Evolutionary conservation across 2,113 vertebrate genomes (phyloP).

Genomic region (Gallinago media): DNA sequence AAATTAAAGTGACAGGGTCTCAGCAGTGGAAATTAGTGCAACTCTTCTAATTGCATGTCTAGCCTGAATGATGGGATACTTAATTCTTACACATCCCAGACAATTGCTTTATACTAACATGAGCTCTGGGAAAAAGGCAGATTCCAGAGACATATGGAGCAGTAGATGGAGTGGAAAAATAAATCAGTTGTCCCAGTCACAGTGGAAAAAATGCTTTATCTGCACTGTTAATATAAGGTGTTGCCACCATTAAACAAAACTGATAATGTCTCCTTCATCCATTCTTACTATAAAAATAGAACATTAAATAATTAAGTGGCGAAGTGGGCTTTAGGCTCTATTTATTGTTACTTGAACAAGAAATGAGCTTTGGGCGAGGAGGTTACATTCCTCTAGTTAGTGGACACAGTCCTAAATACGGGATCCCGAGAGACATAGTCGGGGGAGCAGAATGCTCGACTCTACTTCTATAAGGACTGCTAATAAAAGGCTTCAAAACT

Average conservation of each 20-base stretch:
- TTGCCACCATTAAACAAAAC: constrained; percentile 65
- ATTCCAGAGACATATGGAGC: constrained; percentile 91
- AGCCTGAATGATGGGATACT: constrained; percentile 95
- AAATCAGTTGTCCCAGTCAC: constrained; percentile 81
- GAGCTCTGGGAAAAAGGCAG: constrained; percentile 88
- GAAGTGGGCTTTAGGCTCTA: constrained; percentile 28
- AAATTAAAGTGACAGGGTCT: constrained; percentile 92
- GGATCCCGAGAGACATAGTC: constrained; percentile 65
- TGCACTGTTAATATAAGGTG: constrained; percentile 80
- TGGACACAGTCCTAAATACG: constrained; percentile 65
- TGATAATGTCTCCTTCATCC: constrained; percentile 52
- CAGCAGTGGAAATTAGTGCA: constrained; percentile 90
- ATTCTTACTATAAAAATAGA: constrained; percentile 64
- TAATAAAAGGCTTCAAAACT: constrained; percentile 84
- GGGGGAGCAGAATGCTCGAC: constrained; percentile 65
- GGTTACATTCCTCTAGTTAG: constrained; percentile 61
- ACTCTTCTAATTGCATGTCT: constrained; percentile 96
- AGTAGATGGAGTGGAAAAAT: constrained; percentile 88
- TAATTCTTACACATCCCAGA: constrained; percentile 96
- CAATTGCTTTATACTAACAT: constrained; percentile 92
- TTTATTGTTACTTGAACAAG: constrained; percentile 56
- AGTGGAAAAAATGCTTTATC: constrained; percentile 77
- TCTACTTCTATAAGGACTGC: constrained; percentile 72
- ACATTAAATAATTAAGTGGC: constrained; percentile 68
- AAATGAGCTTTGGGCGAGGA: constrained; percentile 55